Conservation (phyloP, 2,797 vertebrate species). For the Chaetophractus vellerosus region DNA sequence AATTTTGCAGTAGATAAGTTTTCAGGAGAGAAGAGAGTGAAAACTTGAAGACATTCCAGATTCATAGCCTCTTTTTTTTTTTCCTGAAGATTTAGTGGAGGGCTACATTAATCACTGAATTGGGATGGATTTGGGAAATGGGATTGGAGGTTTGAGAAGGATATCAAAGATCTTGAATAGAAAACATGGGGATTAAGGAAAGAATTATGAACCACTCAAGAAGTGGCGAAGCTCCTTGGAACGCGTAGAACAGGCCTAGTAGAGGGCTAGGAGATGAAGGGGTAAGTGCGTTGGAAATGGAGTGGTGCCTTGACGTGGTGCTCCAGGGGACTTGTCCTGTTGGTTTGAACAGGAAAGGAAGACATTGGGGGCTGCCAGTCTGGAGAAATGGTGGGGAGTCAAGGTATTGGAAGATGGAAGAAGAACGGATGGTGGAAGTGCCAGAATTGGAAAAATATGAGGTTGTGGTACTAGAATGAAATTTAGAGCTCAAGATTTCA, state of each 20-base stretch:
- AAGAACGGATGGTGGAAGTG: neutral
- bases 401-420: neutral
- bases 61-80: slow-evolving; percentile 5
- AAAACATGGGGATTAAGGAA: neutral
- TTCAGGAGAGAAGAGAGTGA: neutral
- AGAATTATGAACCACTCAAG: neutral
- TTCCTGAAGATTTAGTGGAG: neutral
- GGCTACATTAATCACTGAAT: neutral
- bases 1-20: neutral
- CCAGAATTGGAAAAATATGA: neutral
- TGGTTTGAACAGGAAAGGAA: neutral
- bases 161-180: neutral
- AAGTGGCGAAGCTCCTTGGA: neutral
- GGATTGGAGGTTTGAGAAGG: neutral
- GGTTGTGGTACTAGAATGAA: neutral
- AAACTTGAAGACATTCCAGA: neutral
- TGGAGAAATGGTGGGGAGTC: neutral
- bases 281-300: neutral
- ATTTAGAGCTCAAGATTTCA: neutral
- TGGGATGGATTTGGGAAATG: neutral
- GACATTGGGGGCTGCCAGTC: too few species aligned
- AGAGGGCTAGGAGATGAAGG: neutral
- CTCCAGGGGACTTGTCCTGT: neutral
- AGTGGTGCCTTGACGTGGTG: neutral
- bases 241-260: neutral